phyloP scores from a whole-genome alignment of 2,888 invertebrate genomes.

The Ophioninae sp. region DNA sequence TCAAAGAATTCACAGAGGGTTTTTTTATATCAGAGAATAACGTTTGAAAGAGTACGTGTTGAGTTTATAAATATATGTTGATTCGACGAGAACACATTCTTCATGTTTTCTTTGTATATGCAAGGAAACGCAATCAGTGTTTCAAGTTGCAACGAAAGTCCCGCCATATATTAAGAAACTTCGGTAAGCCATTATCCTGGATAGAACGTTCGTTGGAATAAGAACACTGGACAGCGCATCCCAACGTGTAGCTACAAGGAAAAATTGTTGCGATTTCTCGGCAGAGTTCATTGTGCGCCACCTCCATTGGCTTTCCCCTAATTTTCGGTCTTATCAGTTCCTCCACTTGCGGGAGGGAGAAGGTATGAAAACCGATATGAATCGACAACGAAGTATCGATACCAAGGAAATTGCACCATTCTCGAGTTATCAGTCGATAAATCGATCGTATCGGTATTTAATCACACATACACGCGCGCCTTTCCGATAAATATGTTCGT shows the following conservation, averaged over 20 bases:
- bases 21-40: background rate
- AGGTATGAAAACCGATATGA: background rate
- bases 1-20: background rate
- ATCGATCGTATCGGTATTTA: background rate
- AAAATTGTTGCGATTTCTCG: background rate
- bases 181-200: conserved; percentile 24
- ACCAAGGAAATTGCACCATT: conserved; percentile 16
- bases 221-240: background rate
- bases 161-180: background rate
- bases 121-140: background rate
- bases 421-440: conserved; percentile 6
- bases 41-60: background rate
- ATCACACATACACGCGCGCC: background rate
- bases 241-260: background rate
- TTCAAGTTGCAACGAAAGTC: conserved; percentile 5
- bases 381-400: background rate
- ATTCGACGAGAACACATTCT: background rate
- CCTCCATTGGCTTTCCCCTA: background rate
- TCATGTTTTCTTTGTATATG: background rate
- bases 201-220: conserved; percentile 9
- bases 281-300: background rate
- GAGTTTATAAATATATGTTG: background rate
- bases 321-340: background rate
- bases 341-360: background rate
- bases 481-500: conserved; percentile 3